Percentiles rank a stretch among this genome's conserved stretches.
Evolutionary conservation across 1,140 invertebrate species (phyloP).

Genomic region (Megalonaias nervosa): DNA sequence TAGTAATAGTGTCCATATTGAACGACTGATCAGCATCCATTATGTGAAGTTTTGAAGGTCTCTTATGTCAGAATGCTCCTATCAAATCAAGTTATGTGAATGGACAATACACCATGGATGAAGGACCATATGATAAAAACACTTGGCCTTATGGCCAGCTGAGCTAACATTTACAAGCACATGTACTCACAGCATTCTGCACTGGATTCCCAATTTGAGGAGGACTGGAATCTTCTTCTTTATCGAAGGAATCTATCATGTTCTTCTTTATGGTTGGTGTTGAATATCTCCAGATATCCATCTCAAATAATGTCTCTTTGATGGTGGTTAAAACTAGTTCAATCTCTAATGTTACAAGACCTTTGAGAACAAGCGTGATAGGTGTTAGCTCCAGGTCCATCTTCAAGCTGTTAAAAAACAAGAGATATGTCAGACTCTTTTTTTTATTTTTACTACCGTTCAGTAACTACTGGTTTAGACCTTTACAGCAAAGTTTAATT

Average conservation of each 20-base stretch:
- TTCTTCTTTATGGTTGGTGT: slow-evolving; percentile 46
- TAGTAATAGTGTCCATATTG: too few species aligned
- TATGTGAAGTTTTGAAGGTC: too few species aligned
- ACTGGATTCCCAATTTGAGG: slow-evolving; percentile 29
- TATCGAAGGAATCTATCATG: slow-evolving; percentile 43
- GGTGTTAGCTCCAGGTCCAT: slow-evolving; percentile 53
- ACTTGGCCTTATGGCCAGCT: too few species aligned
- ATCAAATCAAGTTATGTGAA: too few species aligned
- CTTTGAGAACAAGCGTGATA: slow-evolving; percentile 40
- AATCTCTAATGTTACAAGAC: slow-evolving; percentile 46
- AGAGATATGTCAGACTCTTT: background rate
- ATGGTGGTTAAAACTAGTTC: slow-evolving; percentile 34
- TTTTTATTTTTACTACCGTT: too few species aligned
- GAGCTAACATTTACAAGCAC: background rate
- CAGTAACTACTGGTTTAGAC: too few species aligned
- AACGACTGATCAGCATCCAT: too few species aligned
- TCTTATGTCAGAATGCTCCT: too few species aligned
- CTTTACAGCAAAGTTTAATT: too few species aligned
- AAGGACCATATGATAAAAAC: too few species aligned
- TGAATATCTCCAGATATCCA: slow-evolving; percentile 42
- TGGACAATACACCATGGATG: too few species aligned
- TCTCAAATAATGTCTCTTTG: slow-evolving; percentile 44
- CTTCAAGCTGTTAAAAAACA: slow-evolving; percentile 25
- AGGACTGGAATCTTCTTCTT: slow-evolving; percentile 49
- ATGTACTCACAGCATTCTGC: background rate